Evolutionary conservation across 2,797 vertebrate genomes (phyloP).

Genomic region (Sebastiscus albofasciatus): DNA sequence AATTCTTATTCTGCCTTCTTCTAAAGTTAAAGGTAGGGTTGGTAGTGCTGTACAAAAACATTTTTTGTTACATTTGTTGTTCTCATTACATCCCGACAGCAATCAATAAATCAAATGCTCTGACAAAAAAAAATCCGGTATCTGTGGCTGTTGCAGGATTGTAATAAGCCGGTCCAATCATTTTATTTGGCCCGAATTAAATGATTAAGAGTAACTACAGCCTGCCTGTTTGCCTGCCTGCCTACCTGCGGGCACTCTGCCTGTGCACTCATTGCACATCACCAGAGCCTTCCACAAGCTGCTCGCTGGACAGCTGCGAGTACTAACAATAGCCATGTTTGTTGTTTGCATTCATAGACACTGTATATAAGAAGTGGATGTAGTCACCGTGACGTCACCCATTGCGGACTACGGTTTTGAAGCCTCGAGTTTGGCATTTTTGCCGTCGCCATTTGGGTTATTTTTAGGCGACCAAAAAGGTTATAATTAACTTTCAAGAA

Average conservation of each 20-base stretch:
- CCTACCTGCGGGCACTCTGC: no score
- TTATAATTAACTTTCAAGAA: no score
- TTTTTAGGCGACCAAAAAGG: no score
- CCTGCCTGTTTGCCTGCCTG: no score
- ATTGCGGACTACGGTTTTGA: not conserved
- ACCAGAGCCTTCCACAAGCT: not conserved
- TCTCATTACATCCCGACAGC: not conserved
- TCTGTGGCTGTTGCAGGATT: not conserved
- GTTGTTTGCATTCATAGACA: not conserved
- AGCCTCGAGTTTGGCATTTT: not conserved
- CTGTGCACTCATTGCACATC: no score
- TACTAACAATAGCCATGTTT: not conserved
- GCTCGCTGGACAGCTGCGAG: accelerated
- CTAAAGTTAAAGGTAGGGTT: not conserved
- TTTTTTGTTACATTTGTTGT: not conserved
- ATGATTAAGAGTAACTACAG: not conserved
- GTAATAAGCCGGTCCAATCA: not conserved
- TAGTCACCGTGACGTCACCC: not conserved
- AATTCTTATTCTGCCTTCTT: not conserved
- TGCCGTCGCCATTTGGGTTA: no score
- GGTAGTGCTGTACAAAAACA: not conserved
- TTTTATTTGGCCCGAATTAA: not conserved
- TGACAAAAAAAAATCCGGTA: not conserved
- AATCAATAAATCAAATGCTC: not conserved
- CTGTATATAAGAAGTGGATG: accelerated